Percentiles rank a stretch among this genome's conserved stretches.
These are phyloP conservation scores for Tipula vernalis DNA, from an alignment of 2,888 invertebrate genomes.

Conservation along the genomic window DNA sequence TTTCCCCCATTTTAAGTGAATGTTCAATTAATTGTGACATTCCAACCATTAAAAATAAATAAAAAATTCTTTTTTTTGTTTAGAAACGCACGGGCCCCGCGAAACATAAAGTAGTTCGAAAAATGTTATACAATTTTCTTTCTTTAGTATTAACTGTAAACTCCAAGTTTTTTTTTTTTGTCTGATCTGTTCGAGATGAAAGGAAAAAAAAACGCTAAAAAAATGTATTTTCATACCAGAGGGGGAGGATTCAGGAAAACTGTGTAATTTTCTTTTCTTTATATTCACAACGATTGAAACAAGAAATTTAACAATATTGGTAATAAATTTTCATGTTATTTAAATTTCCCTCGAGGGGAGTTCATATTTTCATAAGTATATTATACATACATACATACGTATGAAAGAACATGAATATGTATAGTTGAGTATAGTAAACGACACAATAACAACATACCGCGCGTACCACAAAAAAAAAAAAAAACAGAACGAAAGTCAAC, in stretches of 20 bases:
- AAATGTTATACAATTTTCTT: background rate
- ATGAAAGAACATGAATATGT: no score
- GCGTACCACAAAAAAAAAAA: background rate
- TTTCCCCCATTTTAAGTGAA: background rate
- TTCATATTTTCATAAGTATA: background rate
- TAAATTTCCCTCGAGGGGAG: background rate
- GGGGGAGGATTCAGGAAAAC: background rate
- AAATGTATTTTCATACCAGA: background rate
- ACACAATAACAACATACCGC: background rate
- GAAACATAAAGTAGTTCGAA: background rate
- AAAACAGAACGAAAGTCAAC: background rate
- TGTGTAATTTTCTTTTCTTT: background rate
- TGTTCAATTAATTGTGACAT: background rate
- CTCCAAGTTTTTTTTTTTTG: background rate
- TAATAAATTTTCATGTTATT: background rate
- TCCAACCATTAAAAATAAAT: background rate
- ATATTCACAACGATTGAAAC: background rate
- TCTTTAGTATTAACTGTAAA: background rate
- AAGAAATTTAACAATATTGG: conserved; percentile 4
- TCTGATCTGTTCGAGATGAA: background rate
- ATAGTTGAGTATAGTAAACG: background rate
- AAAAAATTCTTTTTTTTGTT: background rate
- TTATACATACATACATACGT: background rate
- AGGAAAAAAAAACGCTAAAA: background rate
- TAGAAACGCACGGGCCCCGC: background rate